Base-by-base conservation (phyloP, 2,888 invertebrate genomes). In the Plemyria rubiginata region DNA sequence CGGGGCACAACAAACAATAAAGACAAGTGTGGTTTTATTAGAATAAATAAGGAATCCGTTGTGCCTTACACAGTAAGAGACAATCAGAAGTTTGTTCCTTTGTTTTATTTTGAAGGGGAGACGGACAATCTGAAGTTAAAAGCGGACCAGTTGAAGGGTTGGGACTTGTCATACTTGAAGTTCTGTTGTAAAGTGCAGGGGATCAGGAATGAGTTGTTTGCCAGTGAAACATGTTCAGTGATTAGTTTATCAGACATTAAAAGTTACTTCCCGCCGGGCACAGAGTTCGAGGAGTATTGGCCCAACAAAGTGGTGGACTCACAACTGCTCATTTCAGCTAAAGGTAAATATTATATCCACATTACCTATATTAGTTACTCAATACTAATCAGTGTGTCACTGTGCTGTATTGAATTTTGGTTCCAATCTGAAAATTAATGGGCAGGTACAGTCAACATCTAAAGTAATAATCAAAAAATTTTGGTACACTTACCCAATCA, bases 141-240 rank as follows among this genome's bases (percentile, higher is more conserved):
- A 82, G 97, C 98, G 2, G 96, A 97, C 78, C 96, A 97, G 84
- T 88, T 98, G 41, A 96, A 97, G 80, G 97, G 97, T 65, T 98
- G 98, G 98, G 98, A 98, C 88, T 90, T 98, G 71, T 97, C 98
- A 0, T 98, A 98, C 86, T 93, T 98, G 70, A 98, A 98, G 88
- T 98, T 98, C 86, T 98, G 98, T 89, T 98, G 98, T 88, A 98
- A 98, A 90, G 98, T 98, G 70, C 98, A 98, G 88, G 98, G 98
- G 55, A 98, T 98, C 74, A 93, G 98, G 70, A 98, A 97, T 81
- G 98, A 98, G 91, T 88, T 98, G 64, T 98, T 98, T 88, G 97
- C 97, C 16, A 97, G 97, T 93, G 97, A 98, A 81, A 96, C 97
- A 9, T 98, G 98, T 87, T 96, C 96, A 58, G 98, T 98, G 77